Evolutionary conservation across 2,888 invertebrate species (phyloP).

Genomic region (Periphyllus acericola): DNA sequence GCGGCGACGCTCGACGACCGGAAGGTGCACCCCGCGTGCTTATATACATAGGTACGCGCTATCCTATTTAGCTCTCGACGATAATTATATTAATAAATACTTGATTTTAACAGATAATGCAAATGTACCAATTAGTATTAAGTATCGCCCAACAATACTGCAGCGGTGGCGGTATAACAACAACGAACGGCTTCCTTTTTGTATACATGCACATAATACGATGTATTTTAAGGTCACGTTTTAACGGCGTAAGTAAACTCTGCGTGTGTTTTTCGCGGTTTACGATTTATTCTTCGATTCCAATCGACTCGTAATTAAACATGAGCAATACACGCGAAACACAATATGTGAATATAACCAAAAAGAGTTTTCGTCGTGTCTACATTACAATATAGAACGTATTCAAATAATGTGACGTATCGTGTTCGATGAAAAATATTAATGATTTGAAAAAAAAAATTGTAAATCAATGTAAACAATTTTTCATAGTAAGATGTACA

Average conservation of each 20-base stretch:
- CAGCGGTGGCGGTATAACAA: too few relatives aligned
- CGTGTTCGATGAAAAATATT: too few relatives aligned
- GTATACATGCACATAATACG: too few relatives aligned
- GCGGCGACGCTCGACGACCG: background rate
- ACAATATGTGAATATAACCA: background rate
- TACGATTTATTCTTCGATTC: background rate
- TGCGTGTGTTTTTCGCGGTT: background rate
- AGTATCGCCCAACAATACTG: background rate
- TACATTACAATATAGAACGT: too few relatives aligned
- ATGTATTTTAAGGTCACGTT: too few relatives aligned
- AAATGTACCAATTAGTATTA: slow-evolving; percentile 3
- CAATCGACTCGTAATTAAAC: background rate
- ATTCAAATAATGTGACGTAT: too few relatives aligned
- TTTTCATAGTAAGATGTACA: too few relatives aligned
- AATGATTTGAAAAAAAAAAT: too few relatives aligned
- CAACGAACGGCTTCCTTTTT: background rate
- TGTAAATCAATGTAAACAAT: too few relatives aligned
- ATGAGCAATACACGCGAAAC: background rate
- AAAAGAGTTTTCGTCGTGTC: too few relatives aligned
- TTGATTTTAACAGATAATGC: slow-evolving; percentile 14
- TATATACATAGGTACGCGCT: background rate
- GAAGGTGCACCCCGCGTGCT: background rate
- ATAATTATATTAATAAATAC: slow-evolving; percentile 22
- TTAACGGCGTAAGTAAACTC: background rate
- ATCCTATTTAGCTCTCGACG: slow-evolving; percentile 1